A percentile compares a stretch with the other conserved stretches of the same genome.
phyloP scores from a whole-genome alignment of 2,113 vertebrate genomes.

The Dipodomys spectabilis region DNA sequence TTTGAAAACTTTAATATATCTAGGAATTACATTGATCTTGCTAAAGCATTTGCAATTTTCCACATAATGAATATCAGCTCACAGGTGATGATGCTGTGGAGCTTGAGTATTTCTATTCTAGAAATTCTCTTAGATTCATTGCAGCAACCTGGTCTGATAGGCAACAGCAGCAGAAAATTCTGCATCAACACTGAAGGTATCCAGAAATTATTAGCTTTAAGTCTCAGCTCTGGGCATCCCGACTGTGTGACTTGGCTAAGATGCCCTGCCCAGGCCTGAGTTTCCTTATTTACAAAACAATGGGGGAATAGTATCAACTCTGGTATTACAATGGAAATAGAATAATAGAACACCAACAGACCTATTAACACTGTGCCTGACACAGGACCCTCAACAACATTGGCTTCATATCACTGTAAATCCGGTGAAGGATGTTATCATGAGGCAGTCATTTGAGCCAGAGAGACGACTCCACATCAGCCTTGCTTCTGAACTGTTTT shows the following conservation, averaged over 20 bases:
- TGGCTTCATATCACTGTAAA: slow-evolving; percentile 8
- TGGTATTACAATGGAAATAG: not conserved
- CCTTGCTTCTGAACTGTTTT: not conserved
- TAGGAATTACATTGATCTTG: not conserved
- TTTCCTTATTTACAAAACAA: slow-evolving; percentile 31
- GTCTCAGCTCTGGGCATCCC: not conserved
- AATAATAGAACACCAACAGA: not conserved
- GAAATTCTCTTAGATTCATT: slow-evolving; percentile 38
- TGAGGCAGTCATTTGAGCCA: not conserved
- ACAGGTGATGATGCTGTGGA: not conserved
- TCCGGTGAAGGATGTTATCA: not conserved
- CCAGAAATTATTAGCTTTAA: not conserved
- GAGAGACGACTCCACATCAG: not conserved
- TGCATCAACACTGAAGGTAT: not conserved
- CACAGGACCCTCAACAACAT: not conserved
- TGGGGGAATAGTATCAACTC: not conserved
- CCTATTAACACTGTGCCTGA: not conserved
- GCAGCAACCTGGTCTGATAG: not conserved
- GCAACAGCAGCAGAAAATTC: not conserved
- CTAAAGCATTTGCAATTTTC: slow-evolving; percentile 1
- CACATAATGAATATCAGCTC: slow-evolving; percentile 29
- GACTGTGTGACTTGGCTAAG: not conserved
- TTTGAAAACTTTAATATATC: slow-evolving; percentile 15
- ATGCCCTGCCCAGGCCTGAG: not conserved
- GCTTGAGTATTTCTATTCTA: not conserved